A percentile compares a stretch with the other conserved stretches of the same genome.
Conservation (phyloP, 1,140 invertebrate genomes). For the Cyrtorhinus lividipennis region DNA sequence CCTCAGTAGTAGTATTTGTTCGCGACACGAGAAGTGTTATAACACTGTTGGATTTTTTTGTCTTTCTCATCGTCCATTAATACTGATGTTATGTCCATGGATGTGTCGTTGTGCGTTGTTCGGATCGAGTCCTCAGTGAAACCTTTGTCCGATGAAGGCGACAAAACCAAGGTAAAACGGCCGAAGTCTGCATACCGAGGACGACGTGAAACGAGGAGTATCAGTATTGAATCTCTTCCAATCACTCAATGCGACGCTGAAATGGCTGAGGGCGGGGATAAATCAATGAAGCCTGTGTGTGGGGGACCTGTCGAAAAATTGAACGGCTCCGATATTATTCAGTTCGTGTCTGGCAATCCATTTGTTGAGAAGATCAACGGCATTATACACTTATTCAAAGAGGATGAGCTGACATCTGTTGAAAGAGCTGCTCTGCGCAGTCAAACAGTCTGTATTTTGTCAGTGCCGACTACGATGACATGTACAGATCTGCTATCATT, state of each 20-base stretch:
- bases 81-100: background rate
- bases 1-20: too few relatives aligned
- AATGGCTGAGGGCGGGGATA: constrained; percentile 22
- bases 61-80: too few relatives aligned
- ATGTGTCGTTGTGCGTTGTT: constrained; percentile 17
- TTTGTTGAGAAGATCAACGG: constrained; percentile 93
- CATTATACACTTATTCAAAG: constrained; percentile 90
- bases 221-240: constrained; percentile 47
- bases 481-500: constrained; percentile 91
- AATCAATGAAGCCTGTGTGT: constrained; percentile 9
- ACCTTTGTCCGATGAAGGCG: background rate
- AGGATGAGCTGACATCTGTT: constrained; percentile 50
- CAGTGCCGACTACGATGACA: constrained; percentile 82
- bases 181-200: constrained; percentile 30
- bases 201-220: constrained; percentile 40
- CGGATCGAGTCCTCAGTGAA: constrained; percentile 13
- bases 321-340: constrained; percentile 32
- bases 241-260: constrained; percentile 28
- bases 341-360: constrained; percentile 91
- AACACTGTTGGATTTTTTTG: too few relatives aligned
- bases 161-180: background rate
- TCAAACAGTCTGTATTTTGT: constrained; percentile 79
- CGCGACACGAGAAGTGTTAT: too few relatives aligned
- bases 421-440: constrained; percentile 44
- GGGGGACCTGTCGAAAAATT: constrained; percentile 32